Evolutionary conservation across 2,797 vertebrate species (phyloP).

Genomic region (Sardinella longiceps): DNA sequence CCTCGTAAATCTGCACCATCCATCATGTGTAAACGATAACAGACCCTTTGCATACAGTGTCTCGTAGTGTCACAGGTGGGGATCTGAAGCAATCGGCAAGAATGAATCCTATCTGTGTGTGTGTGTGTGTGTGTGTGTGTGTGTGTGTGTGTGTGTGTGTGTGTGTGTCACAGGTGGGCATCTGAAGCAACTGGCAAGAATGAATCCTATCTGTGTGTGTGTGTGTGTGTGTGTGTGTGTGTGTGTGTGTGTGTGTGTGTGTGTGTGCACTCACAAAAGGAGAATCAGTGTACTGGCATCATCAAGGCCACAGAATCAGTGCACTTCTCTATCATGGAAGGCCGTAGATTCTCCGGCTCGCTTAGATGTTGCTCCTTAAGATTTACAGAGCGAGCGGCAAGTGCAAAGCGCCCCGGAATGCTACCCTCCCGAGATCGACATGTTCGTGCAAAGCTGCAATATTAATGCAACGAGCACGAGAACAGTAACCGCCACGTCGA

Average conservation of each 20-base stretch:
- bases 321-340: too few species aligned
- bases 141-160: background rate
- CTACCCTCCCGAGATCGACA: conserved; percentile 67
- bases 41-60: too few species aligned
- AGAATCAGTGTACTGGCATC: background rate
- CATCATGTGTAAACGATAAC: too few species aligned
- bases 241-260: too few species aligned
- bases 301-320: background rate
- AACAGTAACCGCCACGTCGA: conserved; percentile 69
- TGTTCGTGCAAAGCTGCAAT: conserved; percentile 71
- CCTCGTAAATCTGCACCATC: too few species aligned
- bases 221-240: too few species aligned
- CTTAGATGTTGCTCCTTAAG: background rate
- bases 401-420: conserved; percentile 50
- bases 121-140: background rate
- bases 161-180: background rate
- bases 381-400: background rate
- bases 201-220: background rate
- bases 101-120: too few species aligned
- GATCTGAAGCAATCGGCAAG: too few species aligned
- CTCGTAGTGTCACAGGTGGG: too few species aligned
- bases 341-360: background rate
- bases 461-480: conserved; percentile 75
- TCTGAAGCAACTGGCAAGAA: background rate
- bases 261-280: background rate